Conservation (phyloP, 1,140 invertebrate genomes). For the Reticulitermes speratus region DNA sequence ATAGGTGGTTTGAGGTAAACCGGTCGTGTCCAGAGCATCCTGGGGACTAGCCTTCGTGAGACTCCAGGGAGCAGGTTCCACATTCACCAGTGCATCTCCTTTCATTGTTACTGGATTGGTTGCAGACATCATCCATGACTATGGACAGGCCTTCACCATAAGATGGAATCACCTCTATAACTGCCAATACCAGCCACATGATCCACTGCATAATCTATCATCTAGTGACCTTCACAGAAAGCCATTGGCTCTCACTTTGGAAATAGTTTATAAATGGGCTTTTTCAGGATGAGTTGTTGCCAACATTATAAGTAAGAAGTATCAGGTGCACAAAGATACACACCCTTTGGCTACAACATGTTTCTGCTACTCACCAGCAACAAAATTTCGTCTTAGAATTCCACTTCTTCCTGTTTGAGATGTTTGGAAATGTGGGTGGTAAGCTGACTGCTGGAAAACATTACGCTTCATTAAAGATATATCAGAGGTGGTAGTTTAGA, state of each 20-base stretch:
- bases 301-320: background rate
- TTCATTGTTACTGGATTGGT: slow-evolving; percentile 1
- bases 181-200: background rate
- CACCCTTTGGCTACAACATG: background rate
- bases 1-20: slow-evolving; percentile 97
- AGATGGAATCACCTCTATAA: background rate
- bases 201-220: background rate
- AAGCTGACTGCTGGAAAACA: background rate
- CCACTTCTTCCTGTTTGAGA: background rate
- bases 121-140: background rate
- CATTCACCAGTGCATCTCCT: background rate
- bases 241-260: background rate
- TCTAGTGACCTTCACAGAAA: background rate
- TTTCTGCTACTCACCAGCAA: background rate
- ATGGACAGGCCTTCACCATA: background rate
- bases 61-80: background rate
- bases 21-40: slow-evolving; percentile 96
- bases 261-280: background rate
- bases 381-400: background rate
- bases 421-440: background rate
- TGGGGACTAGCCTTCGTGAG: slow-evolving; percentile 61
- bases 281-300: background rate
- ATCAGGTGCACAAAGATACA: background rate
- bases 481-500: background rate
- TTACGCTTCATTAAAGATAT: background rate